Evolutionary conservation across 2,888 invertebrate species (phyloP).

Genomic region (Shargacucullia verbasci): DNA sequence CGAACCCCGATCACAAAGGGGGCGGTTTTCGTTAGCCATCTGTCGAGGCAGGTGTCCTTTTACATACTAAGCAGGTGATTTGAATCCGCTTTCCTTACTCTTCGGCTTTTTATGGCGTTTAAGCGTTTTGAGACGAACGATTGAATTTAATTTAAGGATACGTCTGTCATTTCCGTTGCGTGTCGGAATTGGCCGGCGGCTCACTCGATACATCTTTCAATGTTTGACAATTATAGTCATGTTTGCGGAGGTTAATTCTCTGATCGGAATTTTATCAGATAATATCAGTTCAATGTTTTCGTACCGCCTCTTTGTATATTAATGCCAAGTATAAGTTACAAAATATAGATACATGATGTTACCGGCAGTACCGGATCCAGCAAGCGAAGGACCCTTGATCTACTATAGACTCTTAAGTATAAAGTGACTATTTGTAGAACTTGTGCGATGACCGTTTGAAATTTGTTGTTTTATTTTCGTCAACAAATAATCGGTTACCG

Average conservation of each 20-base stretch:
- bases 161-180: slow-evolving; percentile 41
- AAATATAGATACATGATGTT: too few species aligned
- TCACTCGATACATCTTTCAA: slow-evolving; percentile 5
- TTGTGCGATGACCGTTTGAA: too few species aligned
- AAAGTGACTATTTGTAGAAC: too few species aligned
- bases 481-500: too few species aligned
- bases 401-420: too few species aligned
- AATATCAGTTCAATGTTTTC: too few species aligned
- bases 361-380: too few species aligned
- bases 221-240: slow-evolving; percentile 15
- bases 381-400: too few species aligned
- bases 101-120: slow-evolving; percentile 51
- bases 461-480: too few species aligned
- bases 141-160: slow-evolving; percentile 39
- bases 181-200: slow-evolving; percentile 7
- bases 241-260: not conserved
- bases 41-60: slow-evolving; percentile 85
- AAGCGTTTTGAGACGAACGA: slow-evolving; percentile 44
- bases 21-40: slow-evolving; percentile 77
- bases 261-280: too few species aligned
- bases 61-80: slow-evolving; percentile 86
- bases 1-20: slow-evolving; percentile 64
- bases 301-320: too few species aligned
- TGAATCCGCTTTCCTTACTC: slow-evolving; percentile 74
- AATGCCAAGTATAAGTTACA: too few species aligned